Conservation (phyloP, 2,113 vertebrate species). For the Laterallus jamaicensis region DNA sequence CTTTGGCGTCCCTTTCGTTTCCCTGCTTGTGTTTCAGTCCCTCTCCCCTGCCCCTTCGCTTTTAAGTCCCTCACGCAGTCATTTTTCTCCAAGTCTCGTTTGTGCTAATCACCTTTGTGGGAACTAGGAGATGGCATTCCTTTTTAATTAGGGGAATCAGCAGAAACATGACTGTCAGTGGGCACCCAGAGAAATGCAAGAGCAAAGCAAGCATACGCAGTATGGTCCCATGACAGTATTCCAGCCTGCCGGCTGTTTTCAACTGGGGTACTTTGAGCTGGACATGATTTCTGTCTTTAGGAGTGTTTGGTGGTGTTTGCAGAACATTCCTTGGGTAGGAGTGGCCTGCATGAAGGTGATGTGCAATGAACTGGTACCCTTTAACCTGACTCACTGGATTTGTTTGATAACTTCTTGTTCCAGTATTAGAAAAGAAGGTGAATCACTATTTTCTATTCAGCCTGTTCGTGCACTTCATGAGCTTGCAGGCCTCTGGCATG, state of each 20-base stretch:
- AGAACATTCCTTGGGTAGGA: background rate
- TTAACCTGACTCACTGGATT: background rate
- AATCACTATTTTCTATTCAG: background rate
- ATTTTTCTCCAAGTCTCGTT: background rate
- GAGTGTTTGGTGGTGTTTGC: background rate
- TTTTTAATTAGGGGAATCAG: background rate
- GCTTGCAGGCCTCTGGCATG: background rate
- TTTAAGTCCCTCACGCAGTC: background rate
- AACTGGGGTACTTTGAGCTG: background rate
- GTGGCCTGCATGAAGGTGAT: background rate
- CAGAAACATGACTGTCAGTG: background rate
- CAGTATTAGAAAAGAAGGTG: background rate
- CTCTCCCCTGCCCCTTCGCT: background rate
- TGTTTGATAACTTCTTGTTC: background rate
- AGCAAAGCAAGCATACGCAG: accelerated
- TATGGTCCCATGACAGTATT: background rate
- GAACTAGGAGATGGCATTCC: background rate
- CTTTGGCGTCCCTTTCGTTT: background rate
- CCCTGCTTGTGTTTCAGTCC: background rate
- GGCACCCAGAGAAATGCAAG: background rate
- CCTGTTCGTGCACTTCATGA: background rate
- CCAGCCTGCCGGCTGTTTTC: background rate
- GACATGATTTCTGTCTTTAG: background rate
- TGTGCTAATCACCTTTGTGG: background rate
- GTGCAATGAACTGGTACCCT: background rate